Percentiles rank a stretch among this genome's conserved stretches.
Evolutionary conservation across 2,888 invertebrate genomes (phyloP).

Genomic region (Punctoribates punctum): DNA sequence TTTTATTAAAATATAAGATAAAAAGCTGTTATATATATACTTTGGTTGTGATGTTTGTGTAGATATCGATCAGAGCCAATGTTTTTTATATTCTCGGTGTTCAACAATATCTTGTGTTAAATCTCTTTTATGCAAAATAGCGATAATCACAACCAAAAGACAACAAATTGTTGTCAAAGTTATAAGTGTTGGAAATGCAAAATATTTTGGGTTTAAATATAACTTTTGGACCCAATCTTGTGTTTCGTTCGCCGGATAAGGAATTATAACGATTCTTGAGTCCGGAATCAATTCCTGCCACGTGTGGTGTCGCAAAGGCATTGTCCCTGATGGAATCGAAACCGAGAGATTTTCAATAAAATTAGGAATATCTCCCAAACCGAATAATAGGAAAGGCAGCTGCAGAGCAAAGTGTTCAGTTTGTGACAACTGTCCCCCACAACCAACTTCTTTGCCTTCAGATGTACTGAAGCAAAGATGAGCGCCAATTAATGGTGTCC

Average conservation of each 20-base stretch:
- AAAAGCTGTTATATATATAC: too few relatives aligned
- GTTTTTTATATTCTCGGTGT: conserved; percentile 36
- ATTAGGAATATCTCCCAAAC: conserved; percentile 94
- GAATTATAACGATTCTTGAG: conserved; percentile 93
- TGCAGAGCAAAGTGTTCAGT: conserved; percentile 86
- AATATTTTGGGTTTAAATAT: conserved; percentile 91
- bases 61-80: conserved; percentile 40
- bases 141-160: conserved; percentile 75
- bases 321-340: conserved; percentile 57
- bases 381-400: conserved; percentile 90
- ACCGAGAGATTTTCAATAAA: conserved; percentile 86
- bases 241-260: conserved; percentile 69
- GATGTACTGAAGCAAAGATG: conserved; percentile 78
- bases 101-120: conserved; percentile 53
- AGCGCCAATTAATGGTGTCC: conserved; percentile 85
- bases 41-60: too few relatives aligned
- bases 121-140: conserved; percentile 84
- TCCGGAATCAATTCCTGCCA: conserved; percentile 95
- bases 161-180: conserved; percentile 81
- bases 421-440: conserved; percentile 82
- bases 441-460: conserved; percentile 70
- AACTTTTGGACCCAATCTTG: conserved; percentile 81
- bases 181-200: conserved; percentile 73
- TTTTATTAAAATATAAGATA: too few relatives aligned
- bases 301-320: conserved; percentile 49